These are phyloP conservation scores for Isotomurus palustris DNA, from an alignment of 2,888 invertebrate species.

Conservation along the genomic window DNA sequence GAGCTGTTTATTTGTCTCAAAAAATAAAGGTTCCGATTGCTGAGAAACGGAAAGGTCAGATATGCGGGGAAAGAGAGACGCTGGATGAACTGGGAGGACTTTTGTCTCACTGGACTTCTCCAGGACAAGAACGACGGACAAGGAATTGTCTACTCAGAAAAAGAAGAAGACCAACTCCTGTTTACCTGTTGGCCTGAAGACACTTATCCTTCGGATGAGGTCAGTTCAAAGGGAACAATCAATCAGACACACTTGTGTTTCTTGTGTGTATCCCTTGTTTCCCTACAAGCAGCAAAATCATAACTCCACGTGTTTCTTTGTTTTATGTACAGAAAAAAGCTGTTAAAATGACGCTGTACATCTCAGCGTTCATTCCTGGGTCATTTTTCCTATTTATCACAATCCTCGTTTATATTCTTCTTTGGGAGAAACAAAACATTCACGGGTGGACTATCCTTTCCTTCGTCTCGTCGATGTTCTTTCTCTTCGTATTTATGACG, in stretches of 20 bases:
- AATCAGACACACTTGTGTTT: too few species aligned
- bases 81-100: constrained; percentile 21
- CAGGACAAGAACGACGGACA: constrained; percentile 11
- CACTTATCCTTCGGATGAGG: background rate
- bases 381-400: constrained; percentile 33
- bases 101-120: constrained; percentile 26
- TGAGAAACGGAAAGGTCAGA: constrained; percentile 18
- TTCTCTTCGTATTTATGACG: constrained; percentile 23
- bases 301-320: too few species aligned
- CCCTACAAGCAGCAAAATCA: too few species aligned
- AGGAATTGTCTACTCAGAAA: background rate
- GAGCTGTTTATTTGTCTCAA: too few species aligned
- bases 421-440: constrained; percentile 39
- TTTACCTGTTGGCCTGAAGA: constrained; percentile 1
- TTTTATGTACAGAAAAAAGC: too few species aligned
- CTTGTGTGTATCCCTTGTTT: background rate
- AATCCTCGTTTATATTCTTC: constrained; percentile 23
- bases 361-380: constrained; percentile 15
- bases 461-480: constrained; percentile 27
- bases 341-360: too few species aligned
- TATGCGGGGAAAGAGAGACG: constrained; percentile 12
- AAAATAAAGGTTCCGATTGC: constrained; percentile 11
- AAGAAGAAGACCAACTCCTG: constrained; percentile 2
- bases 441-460: constrained; percentile 39
- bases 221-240: too few species aligned